These are phyloP conservation scores for Columbina picui DNA, from an alignment of 2,113 vertebrate genomes.

Conservation along the genomic window DNA sequence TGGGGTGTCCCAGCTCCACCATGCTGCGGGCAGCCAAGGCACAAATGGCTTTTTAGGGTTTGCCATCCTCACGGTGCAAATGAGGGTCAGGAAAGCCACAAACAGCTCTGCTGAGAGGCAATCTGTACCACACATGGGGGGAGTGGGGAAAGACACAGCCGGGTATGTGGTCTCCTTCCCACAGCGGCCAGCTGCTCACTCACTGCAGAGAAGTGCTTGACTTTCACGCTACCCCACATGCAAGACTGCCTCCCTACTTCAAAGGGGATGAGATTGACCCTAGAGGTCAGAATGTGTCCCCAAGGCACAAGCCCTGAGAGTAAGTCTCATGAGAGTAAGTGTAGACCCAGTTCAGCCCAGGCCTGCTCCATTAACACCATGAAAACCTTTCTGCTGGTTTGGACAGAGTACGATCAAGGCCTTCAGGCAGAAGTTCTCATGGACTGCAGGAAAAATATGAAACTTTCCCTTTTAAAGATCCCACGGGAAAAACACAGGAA, in stretches of 20 bases:
- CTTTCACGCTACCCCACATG: background rate
- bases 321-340: background rate
- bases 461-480: constrained; percentile 27
- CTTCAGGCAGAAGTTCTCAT: constrained; percentile 25
- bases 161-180: background rate
- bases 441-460: background rate
- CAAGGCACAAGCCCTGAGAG: background rate
- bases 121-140: background rate
- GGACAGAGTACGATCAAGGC: background rate
- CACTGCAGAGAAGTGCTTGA: background rate
- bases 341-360: background rate
- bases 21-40: background rate
- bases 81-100: background rate
- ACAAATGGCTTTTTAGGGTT: background rate
- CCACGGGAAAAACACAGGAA: constrained; percentile 34
- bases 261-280: constrained; percentile 26
- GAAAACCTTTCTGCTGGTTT: constrained; percentile 20
- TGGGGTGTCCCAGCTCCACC: background rate
- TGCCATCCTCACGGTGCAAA: background rate
- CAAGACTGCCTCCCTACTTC: constrained; percentile 25
- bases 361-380: background rate
- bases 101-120: background rate
- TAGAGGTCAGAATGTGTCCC: constrained; percentile 19
- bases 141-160: background rate
- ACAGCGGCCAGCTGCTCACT: constrained; percentile 1